Evolutionary conservation across 2,888 invertebrate species (phyloP).

Genomic region (Caenorhabditis angaria): DNA sequence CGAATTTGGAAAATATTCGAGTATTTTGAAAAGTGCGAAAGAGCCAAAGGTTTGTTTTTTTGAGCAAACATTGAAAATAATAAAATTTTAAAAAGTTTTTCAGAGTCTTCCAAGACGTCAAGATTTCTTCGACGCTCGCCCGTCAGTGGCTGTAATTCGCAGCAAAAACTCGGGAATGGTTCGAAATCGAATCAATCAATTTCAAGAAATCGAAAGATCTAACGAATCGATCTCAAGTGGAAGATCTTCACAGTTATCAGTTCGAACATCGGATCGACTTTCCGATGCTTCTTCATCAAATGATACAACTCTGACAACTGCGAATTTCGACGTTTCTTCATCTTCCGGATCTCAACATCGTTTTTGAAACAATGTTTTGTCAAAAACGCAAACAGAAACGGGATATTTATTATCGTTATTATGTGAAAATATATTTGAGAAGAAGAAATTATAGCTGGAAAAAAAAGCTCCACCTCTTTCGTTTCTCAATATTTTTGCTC

Average conservation of each 20-base stretch:
- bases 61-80: neutral
- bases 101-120: conserved; percentile 18
- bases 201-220: conserved; percentile 30
- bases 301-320: neutral
- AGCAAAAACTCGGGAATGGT: conserved; percentile 38
- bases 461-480: neutral
- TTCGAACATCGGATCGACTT: conserved; percentile 27
- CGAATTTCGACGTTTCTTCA: neutral
- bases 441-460: too few relatives aligned
- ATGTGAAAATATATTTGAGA: too few relatives aligned
- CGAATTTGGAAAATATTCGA: conserved; percentile 33
- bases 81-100: neutral
- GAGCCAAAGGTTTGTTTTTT: conserved; percentile 22
- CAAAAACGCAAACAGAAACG: too few relatives aligned
- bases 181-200: conserved; percentile 38
- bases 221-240: conserved; percentile 6
- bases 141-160: conserved; percentile 41
- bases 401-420: too few relatives aligned
- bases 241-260: conserved; percentile 19
- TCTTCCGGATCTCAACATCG: neutral
- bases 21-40: conserved; percentile 9
- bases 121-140: conserved; percentile 25
- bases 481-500: neutral
- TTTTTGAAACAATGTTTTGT: conserved; percentile 7
- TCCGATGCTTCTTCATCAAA: conserved; percentile 22